A percentile compares a stretch with the other conserved stretches of the same genome.
Evolutionary conservation across 2,888 invertebrate genomes (phyloP).

Genomic region (Sarcophaga rosellei): DNA sequence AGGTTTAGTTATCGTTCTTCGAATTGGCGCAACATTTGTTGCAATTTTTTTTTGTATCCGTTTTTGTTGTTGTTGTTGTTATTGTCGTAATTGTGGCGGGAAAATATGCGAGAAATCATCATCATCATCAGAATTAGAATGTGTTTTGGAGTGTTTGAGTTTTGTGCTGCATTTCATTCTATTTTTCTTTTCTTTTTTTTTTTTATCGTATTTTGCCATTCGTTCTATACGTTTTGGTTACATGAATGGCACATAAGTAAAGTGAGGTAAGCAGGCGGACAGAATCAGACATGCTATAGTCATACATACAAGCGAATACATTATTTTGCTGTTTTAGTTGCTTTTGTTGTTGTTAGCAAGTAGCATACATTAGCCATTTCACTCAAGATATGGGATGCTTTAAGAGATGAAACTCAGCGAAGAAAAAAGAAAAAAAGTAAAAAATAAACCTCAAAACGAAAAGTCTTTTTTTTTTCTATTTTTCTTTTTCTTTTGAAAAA

Average conservation of each 20-base stretch:
- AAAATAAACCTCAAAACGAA: conserved; percentile 28
- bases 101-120: conserved; percentile 68
- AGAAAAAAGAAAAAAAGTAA: conserved; percentile 45
- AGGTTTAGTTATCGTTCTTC: conserved; percentile 30
- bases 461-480: not conserved
- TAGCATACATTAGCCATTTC: conserved; percentile 66
- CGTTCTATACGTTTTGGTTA: conserved; percentile 72
- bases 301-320: conserved; percentile 43
- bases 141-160: conserved; percentile 69
- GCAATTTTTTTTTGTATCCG: conserved; percentile 5
- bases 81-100: conserved; percentile 63
- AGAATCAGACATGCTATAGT: conserved; percentile 57
- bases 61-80: not conserved
- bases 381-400: conserved; percentile 64
- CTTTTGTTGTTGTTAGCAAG: conserved; percentile 46
- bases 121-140: conserved; percentile 76
- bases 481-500: too few relatives aligned
- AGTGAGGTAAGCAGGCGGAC: conserved; percentile 63
- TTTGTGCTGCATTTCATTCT: conserved; percentile 37
- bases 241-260: conserved; percentile 57
- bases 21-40: conserved; percentile 20
- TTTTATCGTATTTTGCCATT: conserved; percentile 52
- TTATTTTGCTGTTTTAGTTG: not conserved
- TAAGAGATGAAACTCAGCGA: conserved; percentile 55
- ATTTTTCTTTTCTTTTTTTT: conserved; percentile 26